phyloP scores from a whole-genome alignment of 2,888 invertebrate species.

The Caenorhabditis plicata region DNA sequence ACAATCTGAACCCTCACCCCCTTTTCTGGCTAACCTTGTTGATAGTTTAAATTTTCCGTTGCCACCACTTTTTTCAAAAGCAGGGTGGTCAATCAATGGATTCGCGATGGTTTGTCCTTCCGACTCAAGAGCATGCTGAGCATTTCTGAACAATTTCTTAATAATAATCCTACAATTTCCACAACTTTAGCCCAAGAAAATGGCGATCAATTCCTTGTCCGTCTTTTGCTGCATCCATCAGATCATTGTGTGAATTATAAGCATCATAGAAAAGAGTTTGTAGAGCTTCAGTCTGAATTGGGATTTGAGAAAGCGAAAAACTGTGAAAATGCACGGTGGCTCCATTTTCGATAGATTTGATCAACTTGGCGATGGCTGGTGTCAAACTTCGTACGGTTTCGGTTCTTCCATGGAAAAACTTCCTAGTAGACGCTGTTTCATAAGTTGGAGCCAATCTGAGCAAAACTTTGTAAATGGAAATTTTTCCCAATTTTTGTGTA shows the following conservation, averaged over 20 bases:
- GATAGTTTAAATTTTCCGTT: conserved; percentile 37
- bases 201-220: conserved; percentile 39
- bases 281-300: conserved; percentile 14
- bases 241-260: conserved; percentile 35
- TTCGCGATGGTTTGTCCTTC: conserved; percentile 1
- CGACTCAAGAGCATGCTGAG: conserved; percentile 2
- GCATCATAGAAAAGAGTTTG: conserved; percentile 31
- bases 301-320: neutral
- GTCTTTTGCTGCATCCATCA: conserved; percentile 34
- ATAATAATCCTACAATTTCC: neutral
- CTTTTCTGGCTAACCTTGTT: conserved; percentile 42
- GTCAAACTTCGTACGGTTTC: conserved; percentile 74
- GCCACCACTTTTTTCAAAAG: conserved; percentile 22
- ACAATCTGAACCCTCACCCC: no score
- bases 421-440: conserved; percentile 73
- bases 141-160: conserved; percentile 6
- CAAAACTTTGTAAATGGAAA: neutral
- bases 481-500: conserved; percentile 4
- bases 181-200: conserved; percentile 21
- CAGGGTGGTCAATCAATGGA: conserved; percentile 17
- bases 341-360: conserved; percentile 14
- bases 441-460: conserved; percentile 72
- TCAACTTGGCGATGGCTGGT: conserved; percentile 65
- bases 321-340: conserved; percentile 7
- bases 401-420: conserved; percentile 73